Percentiles rank a stretch among this genome's conserved stretches.
Evolutionary conservation across 2,113 vertebrate species (phyloP).

Genomic region (Martes martes): DNA sequence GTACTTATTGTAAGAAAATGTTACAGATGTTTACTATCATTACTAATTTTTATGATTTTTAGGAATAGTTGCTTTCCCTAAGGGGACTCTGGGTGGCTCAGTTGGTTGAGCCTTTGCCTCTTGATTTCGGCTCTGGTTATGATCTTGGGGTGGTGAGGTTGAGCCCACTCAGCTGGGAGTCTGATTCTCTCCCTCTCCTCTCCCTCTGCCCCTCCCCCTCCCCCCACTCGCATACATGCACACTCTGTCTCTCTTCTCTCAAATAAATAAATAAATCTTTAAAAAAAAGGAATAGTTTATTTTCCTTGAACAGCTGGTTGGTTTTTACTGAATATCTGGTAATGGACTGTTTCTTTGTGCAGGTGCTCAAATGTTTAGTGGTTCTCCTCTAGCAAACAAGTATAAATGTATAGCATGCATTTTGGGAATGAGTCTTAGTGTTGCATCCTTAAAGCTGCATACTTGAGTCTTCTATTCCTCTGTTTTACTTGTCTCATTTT

Average conservation of each 20-base stretch:
- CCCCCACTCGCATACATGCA: neutral
- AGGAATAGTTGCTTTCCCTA: neutral
- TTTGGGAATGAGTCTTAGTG: neutral
- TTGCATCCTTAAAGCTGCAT: neutral
- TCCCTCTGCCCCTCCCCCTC: neutral
- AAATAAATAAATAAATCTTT: neutral
- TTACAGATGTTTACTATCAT: neutral
- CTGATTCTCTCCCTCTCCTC: neutral
- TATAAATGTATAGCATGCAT: neutral
- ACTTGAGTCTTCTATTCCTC: neutral
- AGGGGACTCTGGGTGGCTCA: neutral
- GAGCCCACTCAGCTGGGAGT: neutral
- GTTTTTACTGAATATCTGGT: constrained; percentile 2
- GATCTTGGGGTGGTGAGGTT: neutral
- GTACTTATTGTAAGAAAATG: neutral
- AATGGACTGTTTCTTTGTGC: neutral
- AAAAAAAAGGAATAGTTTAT: neutral
- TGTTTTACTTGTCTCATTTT: neutral
- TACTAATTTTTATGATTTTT: neutral
- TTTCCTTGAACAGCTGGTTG: neutral
- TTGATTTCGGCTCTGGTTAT: neutral
- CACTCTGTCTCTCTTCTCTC: neutral
- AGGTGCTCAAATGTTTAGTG: neutral
- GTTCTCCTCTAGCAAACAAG: neutral
- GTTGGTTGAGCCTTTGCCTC: neutral